A percentile compares a stretch with the other conserved stretches of the same genome.
Conservation (phyloP, 2,888 invertebrate species). For the Pachycephus smyrnensis region DNA sequence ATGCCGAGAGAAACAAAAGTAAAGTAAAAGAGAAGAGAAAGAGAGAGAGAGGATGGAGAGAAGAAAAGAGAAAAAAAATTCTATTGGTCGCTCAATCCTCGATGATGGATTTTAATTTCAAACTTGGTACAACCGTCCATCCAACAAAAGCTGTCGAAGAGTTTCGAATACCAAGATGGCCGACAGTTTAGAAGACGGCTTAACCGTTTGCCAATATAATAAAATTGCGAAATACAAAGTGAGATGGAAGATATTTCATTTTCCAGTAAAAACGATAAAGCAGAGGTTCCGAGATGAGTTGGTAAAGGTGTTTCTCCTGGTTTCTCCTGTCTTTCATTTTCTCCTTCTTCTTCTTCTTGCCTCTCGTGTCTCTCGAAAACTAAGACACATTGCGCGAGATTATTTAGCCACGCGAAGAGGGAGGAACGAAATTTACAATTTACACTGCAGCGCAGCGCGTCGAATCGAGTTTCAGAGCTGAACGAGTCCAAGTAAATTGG, state of each 20-base stretch:
- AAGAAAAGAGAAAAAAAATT: neutral
- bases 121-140: neutral
- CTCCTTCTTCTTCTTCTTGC: neutral
- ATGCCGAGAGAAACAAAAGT: neutral
- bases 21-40: neutral
- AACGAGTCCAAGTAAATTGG: neutral
- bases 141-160: neutral
- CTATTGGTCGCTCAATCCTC: neutral
- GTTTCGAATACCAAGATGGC: neutral
- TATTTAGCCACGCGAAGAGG: neutral
- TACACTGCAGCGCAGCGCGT: neutral
- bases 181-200: neutral
- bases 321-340: neutral
- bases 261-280: neutral
- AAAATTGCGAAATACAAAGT: neutral
- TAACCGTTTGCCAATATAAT: neutral
- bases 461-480: neutral
- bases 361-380: neutral
- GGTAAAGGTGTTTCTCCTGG: neutral
- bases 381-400: neutral
- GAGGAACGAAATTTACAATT: neutral
- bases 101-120: neutral
- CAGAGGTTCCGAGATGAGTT: neutral
- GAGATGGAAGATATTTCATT: neutral
- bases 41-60: neutral